Conservation (phyloP, 2,797 vertebrate species). For the Thunnus albacares region DNA sequence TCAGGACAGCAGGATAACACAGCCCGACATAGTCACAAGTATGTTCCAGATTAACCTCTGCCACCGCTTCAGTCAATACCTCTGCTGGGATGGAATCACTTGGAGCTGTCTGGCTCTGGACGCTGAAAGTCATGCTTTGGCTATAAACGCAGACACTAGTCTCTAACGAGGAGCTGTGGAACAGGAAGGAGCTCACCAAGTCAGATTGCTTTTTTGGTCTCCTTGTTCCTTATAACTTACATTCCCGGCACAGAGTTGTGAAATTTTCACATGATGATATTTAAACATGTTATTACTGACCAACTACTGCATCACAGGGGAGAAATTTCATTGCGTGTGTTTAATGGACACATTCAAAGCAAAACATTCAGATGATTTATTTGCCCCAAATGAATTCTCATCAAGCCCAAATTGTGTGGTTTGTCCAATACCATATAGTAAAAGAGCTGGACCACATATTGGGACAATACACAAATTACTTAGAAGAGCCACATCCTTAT, state of each 20-base stretch:
- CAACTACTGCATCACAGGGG: conserved; percentile 27
- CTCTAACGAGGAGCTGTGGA: conserved; percentile 36
- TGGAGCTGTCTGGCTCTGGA: conserved; percentile 62
- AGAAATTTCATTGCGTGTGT: conserved; percentile 41
- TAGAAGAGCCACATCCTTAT: conserved; percentile 69
- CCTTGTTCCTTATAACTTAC: not conserved
- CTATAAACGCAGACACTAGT: conserved; percentile 66
- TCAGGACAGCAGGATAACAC: conserved; percentile 70
- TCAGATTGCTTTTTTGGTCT: conserved; percentile 21
- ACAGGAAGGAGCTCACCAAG: conserved; percentile 25
- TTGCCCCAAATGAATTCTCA: conserved; percentile 63
- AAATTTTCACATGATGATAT: conserved; percentile 53
- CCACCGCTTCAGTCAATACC: conserved; percentile 66
- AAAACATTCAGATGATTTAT: conserved; percentile 69
- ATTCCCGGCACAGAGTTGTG: conserved; percentile 35
- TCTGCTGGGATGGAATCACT: conserved; percentile 71
- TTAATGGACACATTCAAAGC: conserved; percentile 57
- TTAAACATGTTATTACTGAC: conserved; percentile 42
- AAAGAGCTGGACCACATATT: conserved; percentile 61
- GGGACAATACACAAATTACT: conserved; percentile 56
- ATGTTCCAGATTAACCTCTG: conserved; percentile 83
- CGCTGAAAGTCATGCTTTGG: conserved; percentile 60
- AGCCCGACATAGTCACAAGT: conserved; percentile 68
- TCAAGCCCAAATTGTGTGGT: conserved; percentile 66
- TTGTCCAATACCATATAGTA: conserved; percentile 57